Evolutionary conservation across 2,113 vertebrate genomes (phyloP).

Genomic region (Macaca nemestrina): DNA sequence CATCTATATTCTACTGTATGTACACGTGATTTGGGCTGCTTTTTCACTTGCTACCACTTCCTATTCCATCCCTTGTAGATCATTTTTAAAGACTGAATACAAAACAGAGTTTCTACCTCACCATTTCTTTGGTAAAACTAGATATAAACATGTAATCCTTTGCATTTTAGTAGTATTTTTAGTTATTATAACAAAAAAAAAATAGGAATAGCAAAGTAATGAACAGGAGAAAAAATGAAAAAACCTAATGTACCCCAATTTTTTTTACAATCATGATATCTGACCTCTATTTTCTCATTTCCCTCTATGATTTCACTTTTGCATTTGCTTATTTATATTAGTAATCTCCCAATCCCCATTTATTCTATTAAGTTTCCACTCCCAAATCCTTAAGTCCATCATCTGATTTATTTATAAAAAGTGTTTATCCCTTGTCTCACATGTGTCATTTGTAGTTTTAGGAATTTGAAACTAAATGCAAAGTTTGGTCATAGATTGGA

Average conservation of each 20-base stretch:
- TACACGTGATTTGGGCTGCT: background rate
- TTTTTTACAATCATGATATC: background rate
- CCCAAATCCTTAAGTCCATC: background rate
- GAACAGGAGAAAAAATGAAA: background rate
- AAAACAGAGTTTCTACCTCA: background rate
- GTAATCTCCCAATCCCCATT: background rate
- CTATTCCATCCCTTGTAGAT: background rate
- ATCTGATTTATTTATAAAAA: background rate
- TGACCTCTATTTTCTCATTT: background rate
- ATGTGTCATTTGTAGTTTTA: background rate
- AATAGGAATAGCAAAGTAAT: background rate
- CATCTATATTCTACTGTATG: background rate
- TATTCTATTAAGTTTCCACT: background rate
- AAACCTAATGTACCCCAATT: background rate
- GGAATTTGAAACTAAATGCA: background rate
- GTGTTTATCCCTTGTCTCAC: background rate
- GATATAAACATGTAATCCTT: background rate
- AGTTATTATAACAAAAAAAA: background rate
- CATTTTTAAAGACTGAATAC: background rate
- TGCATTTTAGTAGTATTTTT: background rate
- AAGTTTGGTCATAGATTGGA: background rate
- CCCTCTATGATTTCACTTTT: background rate
- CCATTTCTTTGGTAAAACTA: background rate
- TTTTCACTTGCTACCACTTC: background rate
- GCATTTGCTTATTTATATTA: background rate